Evolutionary conservation across 2,113 vertebrate genomes (phyloP).

Genomic region (Gobio gobio): DNA sequence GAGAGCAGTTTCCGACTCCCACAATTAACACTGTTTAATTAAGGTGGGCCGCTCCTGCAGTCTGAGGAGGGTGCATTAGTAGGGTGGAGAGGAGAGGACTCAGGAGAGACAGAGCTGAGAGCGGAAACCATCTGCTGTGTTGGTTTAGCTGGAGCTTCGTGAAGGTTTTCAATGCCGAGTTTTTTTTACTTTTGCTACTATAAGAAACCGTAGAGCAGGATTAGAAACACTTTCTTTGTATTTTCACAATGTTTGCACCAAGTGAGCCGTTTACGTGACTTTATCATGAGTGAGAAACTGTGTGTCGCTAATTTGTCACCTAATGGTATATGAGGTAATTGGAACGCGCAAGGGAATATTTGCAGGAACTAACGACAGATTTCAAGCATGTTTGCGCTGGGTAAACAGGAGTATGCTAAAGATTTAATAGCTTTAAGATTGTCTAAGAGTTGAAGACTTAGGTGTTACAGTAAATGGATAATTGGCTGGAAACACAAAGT

Average conservation of each 20-base stretch:
- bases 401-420: not conserved
- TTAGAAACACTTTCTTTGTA: not conserved
- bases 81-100: constrained; percentile 21
- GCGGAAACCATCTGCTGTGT: constrained; percentile 37
- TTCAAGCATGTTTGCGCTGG: not conserved
- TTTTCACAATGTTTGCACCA: not conserved
- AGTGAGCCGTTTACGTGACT: not conserved
- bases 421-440: not conserved
- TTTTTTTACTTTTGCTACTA: not conserved
- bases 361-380: not conserved
- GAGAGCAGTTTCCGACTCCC: constrained; percentile 31
- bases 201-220: not conserved
- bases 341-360: not conserved
- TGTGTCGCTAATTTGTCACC: constrained; percentile 15
- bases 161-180: not conserved
- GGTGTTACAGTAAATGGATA: not conserved
- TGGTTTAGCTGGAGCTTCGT: not conserved
- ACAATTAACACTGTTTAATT: constrained; percentile 59
- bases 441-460: not conserved
- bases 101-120: constrained; percentile 19
- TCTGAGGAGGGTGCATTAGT: constrained; percentile 38
- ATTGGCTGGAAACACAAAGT: constrained; percentile 3
- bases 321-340: constrained; percentile 24
- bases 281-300: constrained; percentile 21
- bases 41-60: constrained; percentile 34